Conservation (phyloP, 2,888 invertebrate species). For the Rosalia funebris region DNA sequence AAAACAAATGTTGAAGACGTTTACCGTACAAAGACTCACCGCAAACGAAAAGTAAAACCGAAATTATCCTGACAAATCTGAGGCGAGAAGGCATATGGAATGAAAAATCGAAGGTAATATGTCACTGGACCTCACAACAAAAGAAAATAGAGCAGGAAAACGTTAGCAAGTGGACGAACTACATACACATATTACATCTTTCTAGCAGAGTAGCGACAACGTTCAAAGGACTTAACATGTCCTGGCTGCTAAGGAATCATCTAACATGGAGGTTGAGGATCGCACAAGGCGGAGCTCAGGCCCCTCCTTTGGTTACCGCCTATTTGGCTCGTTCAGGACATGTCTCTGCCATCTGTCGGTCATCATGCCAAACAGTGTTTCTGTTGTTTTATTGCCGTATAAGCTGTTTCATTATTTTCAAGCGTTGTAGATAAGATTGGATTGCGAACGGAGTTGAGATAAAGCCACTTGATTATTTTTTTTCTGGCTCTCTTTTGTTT, state of each 20-base stretch:
- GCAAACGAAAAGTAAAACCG: background rate
- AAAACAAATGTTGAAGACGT: no score
- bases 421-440: conserved; percentile 59
- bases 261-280: conserved; percentile 62
- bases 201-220: conserved; percentile 54
- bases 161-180: conserved; percentile 51
- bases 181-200: conserved; percentile 53
- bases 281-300: conserved; percentile 53
- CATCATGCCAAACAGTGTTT: conserved; percentile 47
- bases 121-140: conserved; percentile 33
- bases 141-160: conserved; percentile 49
- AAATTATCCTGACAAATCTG: background rate
- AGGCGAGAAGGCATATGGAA: conserved; percentile 9
- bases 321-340: conserved; percentile 47
- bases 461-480: conserved; percentile 50
- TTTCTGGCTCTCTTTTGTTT: conserved; percentile 31
- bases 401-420: conserved; percentile 61
- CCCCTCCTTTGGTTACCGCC: conserved; percentile 57
- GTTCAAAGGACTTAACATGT: conserved; percentile 58
- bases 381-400: conserved; percentile 59
- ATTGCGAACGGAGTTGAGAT: conserved; percentile 54
- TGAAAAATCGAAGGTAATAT: conserved; percentile 29
- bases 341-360: conserved; percentile 61
- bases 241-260: conserved; percentile 57
- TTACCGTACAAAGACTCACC: background rate